Conservation (phyloP, 2,888 invertebrate genomes). For the Phorcus lineatus region DNA sequence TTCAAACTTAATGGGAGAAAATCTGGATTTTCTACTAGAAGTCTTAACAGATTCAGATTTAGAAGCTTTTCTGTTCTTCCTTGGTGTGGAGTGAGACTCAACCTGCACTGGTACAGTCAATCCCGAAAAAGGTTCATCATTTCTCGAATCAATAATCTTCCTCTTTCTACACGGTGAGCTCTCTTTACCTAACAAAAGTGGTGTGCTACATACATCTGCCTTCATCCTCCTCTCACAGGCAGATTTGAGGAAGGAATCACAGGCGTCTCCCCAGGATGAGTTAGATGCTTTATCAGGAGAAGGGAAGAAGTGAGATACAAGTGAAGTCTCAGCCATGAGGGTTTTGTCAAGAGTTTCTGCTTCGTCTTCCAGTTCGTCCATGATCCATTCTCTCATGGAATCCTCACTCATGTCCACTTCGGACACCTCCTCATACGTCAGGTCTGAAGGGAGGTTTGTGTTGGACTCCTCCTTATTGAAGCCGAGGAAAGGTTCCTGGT, state of each 20-base stretch:
- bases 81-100: neutral
- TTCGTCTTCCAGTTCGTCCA: constrained; percentile 38
- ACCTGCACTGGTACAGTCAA: neutral
- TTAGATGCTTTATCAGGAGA: constrained; percentile 60
- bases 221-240: constrained; percentile 27
- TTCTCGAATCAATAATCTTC: neutral
- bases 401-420: constrained; percentile 51
- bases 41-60: neutral
- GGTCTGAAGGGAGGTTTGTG: constrained; percentile 47
- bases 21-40: neutral
- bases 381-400: constrained; percentile 53
- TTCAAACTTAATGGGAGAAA: no score
- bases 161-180: neutral
- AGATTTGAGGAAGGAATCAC: constrained; percentile 54
- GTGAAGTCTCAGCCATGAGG: constrained; percentile 26
- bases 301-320: constrained; percentile 30
- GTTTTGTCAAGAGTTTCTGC: constrained; percentile 22
- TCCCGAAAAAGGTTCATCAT: neutral
- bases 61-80: neutral
- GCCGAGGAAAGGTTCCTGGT: constrained; percentile 49
- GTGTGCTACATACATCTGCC: neutral
- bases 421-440: constrained; percentile 52
- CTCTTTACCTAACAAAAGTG: neutral
- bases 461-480: constrained; percentile 43
- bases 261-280: constrained; percentile 61